Base-by-base conservation (phyloP, 2,888 invertebrate species). In the Drosophila prolongata region DNA sequence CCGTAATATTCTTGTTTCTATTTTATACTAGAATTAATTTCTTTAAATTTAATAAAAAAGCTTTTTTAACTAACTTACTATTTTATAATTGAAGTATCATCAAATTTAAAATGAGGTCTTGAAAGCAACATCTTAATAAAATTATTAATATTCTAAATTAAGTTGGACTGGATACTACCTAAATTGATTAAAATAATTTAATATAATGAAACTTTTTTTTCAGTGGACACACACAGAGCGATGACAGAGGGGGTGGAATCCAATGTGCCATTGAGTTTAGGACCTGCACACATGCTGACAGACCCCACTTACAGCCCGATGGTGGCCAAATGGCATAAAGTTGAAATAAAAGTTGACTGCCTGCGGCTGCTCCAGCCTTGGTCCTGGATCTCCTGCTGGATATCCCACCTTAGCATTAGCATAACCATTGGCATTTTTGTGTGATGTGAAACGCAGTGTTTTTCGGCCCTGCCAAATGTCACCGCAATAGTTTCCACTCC, bases 301-400 rank as follows among this genome's bases (percentile, higher is more conserved):
- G 86, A 66, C 44, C 71, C 75, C 56, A 71, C 79, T 81, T 87
- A 87, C 71, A 68, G 42, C 87, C 67, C 72, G 61, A 69, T 72
- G 44, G 65, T 65, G 72, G 76, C 77, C 67, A 78, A 74, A 76
- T 85, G 88, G 71, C 88, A 89, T 81, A 85, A 87, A 88, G 89
- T 79, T 85, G 58, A 79, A 75, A 81, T 76, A 89, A 76, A 83
- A 87, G 86, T 89, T 85, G 74, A 52, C 68, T 71, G 54, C 74
- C 67, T 67, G 74, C 58, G 38, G 49, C 47, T 66, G 62, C 68
- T 40, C 27, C 13, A 14, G 30, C 13, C 42, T 14, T 27, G 44
- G 37, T 55, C 42, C 40, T 35, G 40, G 10, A 27, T 27, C 49
- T 52, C 30, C 40, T 24, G 47, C 53, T 47, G 54, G 75, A 64